phyloP scores from a whole-genome alignment of 2,888 invertebrate genomes.

The Polydrusus pterygomalis region DNA sequence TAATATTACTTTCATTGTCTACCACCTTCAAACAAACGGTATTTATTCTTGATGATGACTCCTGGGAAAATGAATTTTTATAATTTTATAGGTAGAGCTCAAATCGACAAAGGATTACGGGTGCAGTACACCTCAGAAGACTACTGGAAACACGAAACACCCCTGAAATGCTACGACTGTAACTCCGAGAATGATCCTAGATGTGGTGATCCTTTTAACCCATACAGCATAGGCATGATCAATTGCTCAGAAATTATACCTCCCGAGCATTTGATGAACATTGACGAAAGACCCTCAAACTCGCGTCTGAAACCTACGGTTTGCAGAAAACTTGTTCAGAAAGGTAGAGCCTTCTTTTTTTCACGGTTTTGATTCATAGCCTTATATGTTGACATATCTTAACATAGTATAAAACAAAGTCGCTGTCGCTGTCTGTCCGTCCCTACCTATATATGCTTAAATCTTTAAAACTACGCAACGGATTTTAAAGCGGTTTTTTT shows the following conservation, averaged over 20 bases:
- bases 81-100: conserved; percentile 14
- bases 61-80: no score
- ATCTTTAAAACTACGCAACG: no score
- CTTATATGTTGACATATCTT: no score
- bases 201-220: conserved; percentile 91
- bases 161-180: conserved; percentile 89
- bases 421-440: no score
- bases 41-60: no score
- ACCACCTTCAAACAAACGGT: no score
- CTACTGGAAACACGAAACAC: conserved; percentile 39
- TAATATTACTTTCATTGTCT: no score
- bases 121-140: conserved; percentile 36
- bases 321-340: conserved; percentile 83
- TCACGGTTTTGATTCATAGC: no score
- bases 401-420: no score
- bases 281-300: conserved; percentile 67
- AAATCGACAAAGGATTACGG: conserved; percentile 18
- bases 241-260: conserved; percentile 87
- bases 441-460: no score
- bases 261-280: conserved; percentile 78
- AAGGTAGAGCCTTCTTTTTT: conserved; percentile 65
- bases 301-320: conserved; percentile 74
- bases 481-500: no score
- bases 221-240: conserved; percentile 87
- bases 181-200: conserved; percentile 93